A percentile compares a stretch with the other conserved stretches of the same genome.
Conservation (phyloP, 2,113 vertebrate genomes). For the Pitta sordida region DNA sequence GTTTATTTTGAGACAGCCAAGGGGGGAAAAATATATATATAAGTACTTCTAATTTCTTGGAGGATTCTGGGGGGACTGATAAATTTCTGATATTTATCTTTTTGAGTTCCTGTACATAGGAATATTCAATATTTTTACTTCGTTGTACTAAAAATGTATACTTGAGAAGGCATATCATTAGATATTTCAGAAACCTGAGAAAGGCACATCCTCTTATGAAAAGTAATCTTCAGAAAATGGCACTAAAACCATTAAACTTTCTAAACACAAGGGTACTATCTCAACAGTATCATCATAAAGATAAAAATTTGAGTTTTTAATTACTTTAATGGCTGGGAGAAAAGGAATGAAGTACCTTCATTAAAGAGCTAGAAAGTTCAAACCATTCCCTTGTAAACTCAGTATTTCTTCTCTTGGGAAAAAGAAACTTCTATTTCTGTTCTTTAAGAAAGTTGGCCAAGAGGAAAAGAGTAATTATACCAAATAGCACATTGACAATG, state of each 20-base stretch:
- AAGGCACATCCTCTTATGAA: background rate
- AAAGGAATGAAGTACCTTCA: background rate
- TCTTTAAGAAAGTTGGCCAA: constrained; percentile 38
- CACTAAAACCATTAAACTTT: background rate
- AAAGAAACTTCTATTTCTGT: constrained; percentile 43
- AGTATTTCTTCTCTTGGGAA: background rate
- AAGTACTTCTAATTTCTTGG: background rate
- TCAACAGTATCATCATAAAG: background rate
- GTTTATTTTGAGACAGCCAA: background rate
- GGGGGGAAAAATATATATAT: background rate
- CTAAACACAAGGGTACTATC: background rate
- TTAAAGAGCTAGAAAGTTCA: background rate
- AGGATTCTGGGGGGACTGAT: background rate
- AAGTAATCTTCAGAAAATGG: background rate
- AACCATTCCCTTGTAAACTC: background rate
- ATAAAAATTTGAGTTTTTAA: background rate
- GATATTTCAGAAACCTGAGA: background rate
- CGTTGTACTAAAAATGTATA: background rate
- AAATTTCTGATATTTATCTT: background rate
- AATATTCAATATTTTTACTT: background rate
- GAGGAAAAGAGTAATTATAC: constrained; percentile 50
- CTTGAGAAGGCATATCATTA: background rate
- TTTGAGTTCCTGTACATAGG: background rate
- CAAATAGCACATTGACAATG: constrained; percentile 3
- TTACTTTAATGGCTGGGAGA: background rate